Evolutionary conservation across 1,140 invertebrate species (phyloP), one percentile per base, ranked within the genome.

Genomic region (Bombus difficillimus): DNA sequence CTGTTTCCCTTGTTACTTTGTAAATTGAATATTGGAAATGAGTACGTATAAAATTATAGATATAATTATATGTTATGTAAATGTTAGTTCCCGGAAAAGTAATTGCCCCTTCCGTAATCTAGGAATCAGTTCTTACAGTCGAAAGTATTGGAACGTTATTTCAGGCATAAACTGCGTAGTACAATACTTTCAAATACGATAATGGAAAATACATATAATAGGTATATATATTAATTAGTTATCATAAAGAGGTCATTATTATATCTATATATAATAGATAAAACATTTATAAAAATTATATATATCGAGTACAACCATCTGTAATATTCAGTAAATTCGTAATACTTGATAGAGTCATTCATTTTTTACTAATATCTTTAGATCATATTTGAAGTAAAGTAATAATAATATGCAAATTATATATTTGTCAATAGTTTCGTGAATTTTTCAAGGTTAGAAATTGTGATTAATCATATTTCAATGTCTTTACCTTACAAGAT

Each of bases 101-200:
- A 53, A 53, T 13, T 41, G 5, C 69, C 39, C 66, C 6, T 74
- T 82, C 22, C 25, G 2, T 13, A 25, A n/a, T 53, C 10, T 1
- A 47, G 25, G 18, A 74, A 82, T 34, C 68, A 75, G 15, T 34
- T 74, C 3, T 2, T 53, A 37, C 22, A 68, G 32, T 76, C 34
- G 73, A 76, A 76, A 68, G 43, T 76, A 41, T 43, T 69, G 62
- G 59, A 83, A 83, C 59, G 22, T 47, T 28, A 41, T 68, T 76
- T 34, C 18, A 53, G 43, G 22, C 13, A 8, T 37, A 25, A 37
- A 34, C 10, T 25, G n/a, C 43, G 22, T 22, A 43, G 25, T 15
- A 59, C 22, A 66, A 74, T 47, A 13, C 15, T 74, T 73, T 32
- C 28, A 82, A 74, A 72, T 71, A 15, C 9, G 15, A 81, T 62